Conservation (phyloP, 2,113 vertebrate species). For the Thermophis baileyi region DNA sequence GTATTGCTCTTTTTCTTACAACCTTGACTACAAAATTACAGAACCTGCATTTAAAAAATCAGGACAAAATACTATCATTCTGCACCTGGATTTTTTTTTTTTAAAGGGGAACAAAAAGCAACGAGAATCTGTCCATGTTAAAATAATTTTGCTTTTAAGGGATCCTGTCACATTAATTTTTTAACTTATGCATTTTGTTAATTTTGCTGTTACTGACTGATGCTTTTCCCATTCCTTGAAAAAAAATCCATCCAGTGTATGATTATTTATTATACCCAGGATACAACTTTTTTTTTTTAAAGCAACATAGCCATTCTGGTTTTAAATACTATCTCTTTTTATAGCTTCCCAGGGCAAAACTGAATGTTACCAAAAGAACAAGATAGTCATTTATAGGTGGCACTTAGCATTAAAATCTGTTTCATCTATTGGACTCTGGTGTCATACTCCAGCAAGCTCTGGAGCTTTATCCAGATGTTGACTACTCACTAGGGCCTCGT, state of each 20-base stretch:
- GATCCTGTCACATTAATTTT: background rate
- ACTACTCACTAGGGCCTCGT: slow-evolving; percentile 75
- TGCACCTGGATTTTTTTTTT: background rate
- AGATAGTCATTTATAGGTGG: slow-evolving; percentile 48
- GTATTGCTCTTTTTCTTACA: background rate
- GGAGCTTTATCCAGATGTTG: slow-evolving; percentile 79
- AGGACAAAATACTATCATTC: background rate
- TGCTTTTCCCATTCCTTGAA: background rate
- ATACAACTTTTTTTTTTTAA: background rate
- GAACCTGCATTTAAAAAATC: background rate
- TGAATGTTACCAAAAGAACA: slow-evolving; percentile 1
- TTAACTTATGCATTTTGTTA: background rate
- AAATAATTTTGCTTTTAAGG: background rate
- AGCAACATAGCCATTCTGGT: slow-evolving; percentile 8
- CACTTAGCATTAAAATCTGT: slow-evolving; percentile 63
- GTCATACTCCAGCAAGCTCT: slow-evolving; percentile 71
- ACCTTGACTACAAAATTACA: slow-evolving; percentile 22
- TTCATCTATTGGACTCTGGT: slow-evolving; percentile 70
- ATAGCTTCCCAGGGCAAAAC: slow-evolving; percentile 39
- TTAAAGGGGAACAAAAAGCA: background rate
- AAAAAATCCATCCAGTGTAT: background rate
- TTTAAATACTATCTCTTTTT: slow-evolving; percentile 18
- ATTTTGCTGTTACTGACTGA: background rate
- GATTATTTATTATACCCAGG: background rate
- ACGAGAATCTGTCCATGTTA: background rate